Base-by-base conservation (phyloP, 2,888 invertebrate species). In the Trilocha varians region DNA sequence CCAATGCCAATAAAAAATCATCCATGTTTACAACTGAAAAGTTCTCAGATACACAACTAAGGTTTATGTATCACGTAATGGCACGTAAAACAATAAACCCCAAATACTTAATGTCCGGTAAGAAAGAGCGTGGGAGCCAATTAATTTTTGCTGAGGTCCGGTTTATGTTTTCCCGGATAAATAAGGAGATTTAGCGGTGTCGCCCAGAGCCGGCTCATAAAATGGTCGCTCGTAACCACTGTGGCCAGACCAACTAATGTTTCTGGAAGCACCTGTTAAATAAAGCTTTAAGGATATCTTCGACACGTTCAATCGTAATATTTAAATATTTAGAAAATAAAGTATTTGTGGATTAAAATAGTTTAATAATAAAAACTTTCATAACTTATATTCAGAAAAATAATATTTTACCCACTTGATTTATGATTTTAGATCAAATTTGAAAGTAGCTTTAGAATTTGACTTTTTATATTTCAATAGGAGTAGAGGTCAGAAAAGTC, bases 151-250 rank as follows among this genome's bases (percentile, higher is more conserved):
- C 76, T 69, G 74, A 77, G 72, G 74, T 75, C 73, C 70, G 71
- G 71, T 84, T 84, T 84, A 83, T 82, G 80, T 78, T 77, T 70
- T 74, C 70, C 70, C 70, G 78, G 78, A 82, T 82, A 83, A 83
- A 83, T 82, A 82, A 83, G 79, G 69, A 82, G 82, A 80, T 83
- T 83, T 80, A 77, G 78, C 77, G 68, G 65, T 69, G 67, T 68
- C 68, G 75, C 68, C 71, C 66, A 65, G 67, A 66, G 70, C 72
- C 64, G 59, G 57, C 74, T 71, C 78, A 67, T 79, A 79, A 82
- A 80, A 72, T 69, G 65, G 70, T 71, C 60, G 70, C 70, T 77
- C 72, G 77, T 74, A 77, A 75, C 76, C 59, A 60, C 53, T 64
- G 64, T 70, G 77, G 66, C 76, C 77, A 65, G 59, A 58, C 68